Base-by-base conservation (phyloP, 92 coral and sea anemone species). In the Parazoanthus darwini region DNA sequence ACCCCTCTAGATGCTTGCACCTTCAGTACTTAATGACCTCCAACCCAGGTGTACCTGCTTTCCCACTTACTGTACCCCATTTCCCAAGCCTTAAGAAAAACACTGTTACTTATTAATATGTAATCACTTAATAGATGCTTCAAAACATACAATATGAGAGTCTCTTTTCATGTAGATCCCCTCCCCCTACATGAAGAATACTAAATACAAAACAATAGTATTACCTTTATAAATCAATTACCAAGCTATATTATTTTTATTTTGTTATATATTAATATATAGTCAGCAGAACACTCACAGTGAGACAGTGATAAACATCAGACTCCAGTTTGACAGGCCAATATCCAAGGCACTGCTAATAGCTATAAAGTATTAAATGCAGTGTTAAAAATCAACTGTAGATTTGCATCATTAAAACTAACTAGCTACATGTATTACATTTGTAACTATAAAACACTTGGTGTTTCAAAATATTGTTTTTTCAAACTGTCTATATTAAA, bases 271-370 rank as follows among this genome's bases (percentile, higher is more conserved):
- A 4, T 2, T 6, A 4, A 46, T 46, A 46, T 46, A 46, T 46
- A 46, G 50, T 46, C 13, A 51, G 16, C 16, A 10, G 16, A 38
- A 56, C 59, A 93, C 99, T 89, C 90, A 96, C 99, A 96, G 82
- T 63, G 99, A 97, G 25, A 97, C 94, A 44, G 95, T 94, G 88
- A 97, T 97, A 75, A 95, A 94, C 99, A 97, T 94, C 15, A 97
- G 86, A 71, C 99, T 95, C 99, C 99, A 97, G 90, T 97, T 97
- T 35, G 99, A 97, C 81, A 92, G 89, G 9, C 98, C 98, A 79
- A 97, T 95, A 88, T 97, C 99, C 89, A 97, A 89, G 82, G 99
- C 94, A 90, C 98, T 95, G 42, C 98, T 98, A 38, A 95, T 87
- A 54, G 99, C 99, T 97, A 85, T 7, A 91, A 80, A 91, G 14